Evolutionary conservation across 2,888 invertebrate species (phyloP).

Genomic region (Mesodorylaimus sp.): DNA sequence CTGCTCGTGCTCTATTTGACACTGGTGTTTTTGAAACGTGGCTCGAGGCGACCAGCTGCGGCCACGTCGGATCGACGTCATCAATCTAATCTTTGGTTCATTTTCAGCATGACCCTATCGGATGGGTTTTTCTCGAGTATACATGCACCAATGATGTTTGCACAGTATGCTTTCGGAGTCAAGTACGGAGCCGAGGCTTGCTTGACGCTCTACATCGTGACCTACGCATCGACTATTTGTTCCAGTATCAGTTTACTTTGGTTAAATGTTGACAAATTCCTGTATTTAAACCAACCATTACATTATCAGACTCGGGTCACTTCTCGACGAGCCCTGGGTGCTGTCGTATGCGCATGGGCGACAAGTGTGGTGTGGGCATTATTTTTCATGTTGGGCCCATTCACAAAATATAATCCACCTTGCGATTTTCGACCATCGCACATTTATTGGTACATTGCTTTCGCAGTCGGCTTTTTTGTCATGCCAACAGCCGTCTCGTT

Average conservation of each 20-base stretch:
- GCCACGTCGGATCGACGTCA: too few species aligned
- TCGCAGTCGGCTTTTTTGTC: constrained; percentile 4
- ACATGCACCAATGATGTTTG: constrained; percentile 6
- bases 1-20: too few species aligned
- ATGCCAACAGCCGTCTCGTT: constrained; percentile 4
- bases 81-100: constrained; percentile 6
- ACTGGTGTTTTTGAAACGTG: too few species aligned
- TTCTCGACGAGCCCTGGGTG: not conserved
- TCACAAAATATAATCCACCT: not conserved
- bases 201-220: constrained; percentile 2
- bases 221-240: constrained; percentile 2
- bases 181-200: not conserved
- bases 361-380: constrained; percentile 2
- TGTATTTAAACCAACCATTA: constrained; percentile 2
- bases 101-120: constrained; percentile 8
- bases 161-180: not conserved
- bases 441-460: constrained; percentile 1
- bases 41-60: too few species aligned
- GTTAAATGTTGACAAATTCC: constrained; percentile 9
- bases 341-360: not conserved
- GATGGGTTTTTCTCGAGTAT: constrained; percentile 4
- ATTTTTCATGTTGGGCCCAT: constrained; percentile 4
- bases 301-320: constrained; percentile 5
- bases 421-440: not conserved
- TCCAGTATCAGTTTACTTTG: constrained; percentile 8